Base-by-base conservation (phyloP, 2,888 invertebrate species). In the Orthosia cruda region DNA sequence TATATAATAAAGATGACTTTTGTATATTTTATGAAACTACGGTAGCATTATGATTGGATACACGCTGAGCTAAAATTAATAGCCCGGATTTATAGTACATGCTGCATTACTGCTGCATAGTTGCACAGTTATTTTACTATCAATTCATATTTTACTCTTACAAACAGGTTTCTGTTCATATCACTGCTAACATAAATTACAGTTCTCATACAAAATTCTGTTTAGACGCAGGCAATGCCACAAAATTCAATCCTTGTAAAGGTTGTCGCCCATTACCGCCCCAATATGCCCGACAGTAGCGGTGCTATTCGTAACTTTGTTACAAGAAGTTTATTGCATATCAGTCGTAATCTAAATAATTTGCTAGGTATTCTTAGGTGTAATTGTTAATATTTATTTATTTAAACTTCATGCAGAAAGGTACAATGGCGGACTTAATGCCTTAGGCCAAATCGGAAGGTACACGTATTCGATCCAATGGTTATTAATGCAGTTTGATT, bases 231-330 rank as follows among this genome's bases (percentile, higher is more conserved):
- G 80, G 52, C 71, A 74, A 69, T 68, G 81, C 92, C 91, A 87
- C 91, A 91, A 88, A 91, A 92, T 91, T 90, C 90, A 92, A 92
- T 91, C 90, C 87, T 85, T 86, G 87, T 92, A 89, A 92, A 89
- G 88, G 80, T 71, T 62, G 20, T 32, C 54, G 13, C 52, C 40
- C 59, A 84, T n/a, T 26, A 11, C 15, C 12, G 15, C 4, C 12
- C 0, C 9, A 16, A 20, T 5, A 7, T 18, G 13, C 2, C 9
- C 57, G 7, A n/a, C n/a, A 76, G 15, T 11, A 18, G 9, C 2
- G 32, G 40, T 66, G 18, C 45, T 20, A 49, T 40, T 9, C 13
- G 20, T 4, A 47, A 20, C 4, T 16, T 23, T 23, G 5, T n/a
- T n/a, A 62, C 3, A 23, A 12, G n/a, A n/a, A n/a, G 5, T 5